Evolutionary conservation across 2,888 invertebrate genomes (phyloP), one percentile per base, ranked within the genome.

Genomic region (Tenthredo notha): DNA sequence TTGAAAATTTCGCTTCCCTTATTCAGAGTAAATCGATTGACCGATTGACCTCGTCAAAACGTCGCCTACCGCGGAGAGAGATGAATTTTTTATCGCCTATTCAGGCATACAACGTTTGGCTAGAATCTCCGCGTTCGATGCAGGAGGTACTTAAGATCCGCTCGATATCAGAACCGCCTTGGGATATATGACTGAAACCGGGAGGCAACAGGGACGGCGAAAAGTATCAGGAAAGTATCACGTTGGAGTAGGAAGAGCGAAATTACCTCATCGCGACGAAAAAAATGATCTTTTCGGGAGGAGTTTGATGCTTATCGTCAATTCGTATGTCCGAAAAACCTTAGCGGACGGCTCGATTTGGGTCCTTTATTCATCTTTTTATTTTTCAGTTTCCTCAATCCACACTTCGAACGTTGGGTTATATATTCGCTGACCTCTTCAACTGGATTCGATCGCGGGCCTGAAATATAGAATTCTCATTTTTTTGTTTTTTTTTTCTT

Each of bases 101-200:
- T 61, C 54, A 50, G 21, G n/a, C 61, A 21, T 50, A 61, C 83
- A 43, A 47, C 83, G 43, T 25, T 65, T 5, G 18, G 67, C 47
- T 80, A 77, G 65, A 67, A 83, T 83, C 83, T 40, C 47, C 29
- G 70, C 43, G 10, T 67, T 33, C 67, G 83, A 47, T 67, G 83
- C 83, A 83, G 82, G 65, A 82, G 40, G 50, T 58, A 83, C 43
- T 83, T 70, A 70, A 83, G 83, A 83, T 83, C 83, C 83, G 40
- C 21, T 83, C 83, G 83, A 83, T 83, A 67, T 40, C 29, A 47
- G 47, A 47, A 43, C 43, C 29, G 33, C 21, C 80, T 58, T 15
- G n/a, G 40, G 61, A 80, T 80, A 80, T 80, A 40, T 58, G n/a
- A 25, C 61, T 58, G n/a, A 25, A 25, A 37, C 61, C 40, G 54